These are phyloP conservation scores for Laothoe populi DNA, from an alignment of 2,888 invertebrate genomes.

Conservation along the genomic window DNA sequence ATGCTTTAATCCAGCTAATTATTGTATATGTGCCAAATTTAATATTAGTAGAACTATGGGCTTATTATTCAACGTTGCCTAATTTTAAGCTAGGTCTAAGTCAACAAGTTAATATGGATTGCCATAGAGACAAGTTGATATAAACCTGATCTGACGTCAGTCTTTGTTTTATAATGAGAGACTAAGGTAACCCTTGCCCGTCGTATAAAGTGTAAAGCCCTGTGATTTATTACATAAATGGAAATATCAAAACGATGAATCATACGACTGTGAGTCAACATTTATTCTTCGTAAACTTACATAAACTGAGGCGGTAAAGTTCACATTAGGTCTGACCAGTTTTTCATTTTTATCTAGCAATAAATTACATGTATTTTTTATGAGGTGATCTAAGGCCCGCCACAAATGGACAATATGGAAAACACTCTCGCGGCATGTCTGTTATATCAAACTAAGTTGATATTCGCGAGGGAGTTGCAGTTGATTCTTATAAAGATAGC, in stretches of 20 bases:
- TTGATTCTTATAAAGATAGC: background rate
- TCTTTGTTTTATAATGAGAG: no score
- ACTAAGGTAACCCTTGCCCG: background rate
- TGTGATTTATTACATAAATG: slow-evolving; percentile 11
- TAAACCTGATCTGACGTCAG: no score
- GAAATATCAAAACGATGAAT: slow-evolving; percentile 2
- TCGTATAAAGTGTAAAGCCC: slow-evolving; percentile 3
- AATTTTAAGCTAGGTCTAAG: no score
- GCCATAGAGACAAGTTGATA: no score
- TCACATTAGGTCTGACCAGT: background rate
- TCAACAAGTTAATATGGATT: no score
- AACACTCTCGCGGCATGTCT: background rate
- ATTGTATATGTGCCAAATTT: no score
- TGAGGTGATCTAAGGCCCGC: background rate
- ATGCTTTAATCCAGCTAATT: no score
- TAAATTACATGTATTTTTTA: slow-evolving; percentile 12
- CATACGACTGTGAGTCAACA: background rate
- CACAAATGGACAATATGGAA: slow-evolving; percentile 3
- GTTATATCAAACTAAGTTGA: background rate
- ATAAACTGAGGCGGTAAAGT: background rate
- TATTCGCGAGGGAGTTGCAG: background rate
- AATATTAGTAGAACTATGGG: no score
- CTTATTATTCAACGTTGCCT: no score
- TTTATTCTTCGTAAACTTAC: background rate
- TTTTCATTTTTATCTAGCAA: slow-evolving; percentile 14